Percentiles rank a stretch among this genome's conserved stretches.
These are phyloP conservation scores for Nymphalis c-album DNA, from an alignment of 2,888 invertebrate genomes.

Conservation along the genomic window DNA sequence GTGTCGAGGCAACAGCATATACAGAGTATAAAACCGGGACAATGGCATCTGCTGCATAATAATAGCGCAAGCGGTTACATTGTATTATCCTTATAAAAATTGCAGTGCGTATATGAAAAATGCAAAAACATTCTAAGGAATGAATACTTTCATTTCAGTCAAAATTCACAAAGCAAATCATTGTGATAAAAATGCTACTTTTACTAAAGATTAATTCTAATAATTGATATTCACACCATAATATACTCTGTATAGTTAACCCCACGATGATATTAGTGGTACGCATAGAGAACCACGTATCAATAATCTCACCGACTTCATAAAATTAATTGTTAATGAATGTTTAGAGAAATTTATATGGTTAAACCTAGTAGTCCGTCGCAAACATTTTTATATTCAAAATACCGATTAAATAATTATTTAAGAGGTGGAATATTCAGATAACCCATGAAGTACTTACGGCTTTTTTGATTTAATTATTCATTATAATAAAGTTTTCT, in stretches of 20 bases:
- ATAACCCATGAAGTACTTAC: neutral
- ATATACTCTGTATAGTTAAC: slow-evolving; percentile 50
- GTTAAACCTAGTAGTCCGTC: slow-evolving; percentile 26
- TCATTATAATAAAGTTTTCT: too few species aligned
- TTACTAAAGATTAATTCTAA: slow-evolving; percentile 35
- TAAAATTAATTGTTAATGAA: slow-evolving; percentile 18
- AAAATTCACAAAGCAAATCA: slow-evolving; percentile 42
- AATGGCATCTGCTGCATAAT: slow-evolving; percentile 14
- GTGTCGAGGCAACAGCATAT: slow-evolving; percentile 35
- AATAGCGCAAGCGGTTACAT: slow-evolving; percentile 23
- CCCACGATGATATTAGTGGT: slow-evolving; percentile 39
- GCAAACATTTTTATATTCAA: slow-evolving; percentile 19
- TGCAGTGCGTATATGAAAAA: slow-evolving; percentile 32
- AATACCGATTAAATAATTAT: slow-evolving; percentile 18
- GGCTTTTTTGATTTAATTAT: too few species aligned
- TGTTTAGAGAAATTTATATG: slow-evolving; percentile 23
- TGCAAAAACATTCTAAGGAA: slow-evolving; percentile 46
- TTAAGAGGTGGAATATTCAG: slow-evolving; percentile 25
- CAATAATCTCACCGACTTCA: slow-evolving; percentile 29
- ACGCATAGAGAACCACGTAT: slow-evolving; percentile 15
- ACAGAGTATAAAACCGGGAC: slow-evolving; percentile 38
- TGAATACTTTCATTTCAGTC: slow-evolving; percentile 53
- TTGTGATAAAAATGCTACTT: slow-evolving; percentile 41
- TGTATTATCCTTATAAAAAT: slow-evolving; percentile 12
- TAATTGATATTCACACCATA: slow-evolving; percentile 39